Evolutionary conservation across 1,140 invertebrate species (phyloP), one percentile per base, ranked within the genome.

Genomic region (Bombus impatiens): DNA sequence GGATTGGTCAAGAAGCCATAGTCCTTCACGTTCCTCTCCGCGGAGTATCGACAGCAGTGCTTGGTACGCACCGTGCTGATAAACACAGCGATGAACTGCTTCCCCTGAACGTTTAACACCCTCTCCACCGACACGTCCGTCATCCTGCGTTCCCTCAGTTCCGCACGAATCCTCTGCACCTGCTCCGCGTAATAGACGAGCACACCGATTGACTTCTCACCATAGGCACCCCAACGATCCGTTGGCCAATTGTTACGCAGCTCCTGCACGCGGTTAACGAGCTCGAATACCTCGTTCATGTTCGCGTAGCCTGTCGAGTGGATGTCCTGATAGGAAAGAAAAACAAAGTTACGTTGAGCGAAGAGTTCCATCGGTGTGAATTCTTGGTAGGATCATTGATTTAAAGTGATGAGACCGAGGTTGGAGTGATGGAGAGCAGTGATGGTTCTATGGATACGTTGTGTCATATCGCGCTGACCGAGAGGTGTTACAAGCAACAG

Each of bases 261-360:
- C 89, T 97, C 96, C 25, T 95, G 94, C 0, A 98, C 97, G 35
- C 97, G 94, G 89, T 97, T 97, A 2, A 97, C 97, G 3, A 98
- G 96, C 94, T 98, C 97, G 91, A 97, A 97, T 18, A 98, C 98
- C 95, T 99, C 98, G 6, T 97, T 96, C 91, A 97, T 97, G 93
- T 98, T 98, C 90, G 98, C 98, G 93, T 97, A 98, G 1, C 98
- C 98, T 3, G 98, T 98, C 22, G 97, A 98, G 91, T 98, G 97
- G 77, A 96, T 95, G 93, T 98, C 97, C 95, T 97, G 95, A n/a
- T 25, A 25, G 72, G 65, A 62, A 67, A 3, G 9, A 28, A 13
- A 44, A 53, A 40, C 47, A 77, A 9, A 32, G 72, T 74, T 47
- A 44, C 13, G 22, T 12, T 28, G 6, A 2, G 3, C 22, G 10